Evolutionary conservation across 2,113 vertebrate genomes (phyloP), one percentile per base, ranked within the genome.

Genomic region (Aptenodytes patagonicus): DNA sequence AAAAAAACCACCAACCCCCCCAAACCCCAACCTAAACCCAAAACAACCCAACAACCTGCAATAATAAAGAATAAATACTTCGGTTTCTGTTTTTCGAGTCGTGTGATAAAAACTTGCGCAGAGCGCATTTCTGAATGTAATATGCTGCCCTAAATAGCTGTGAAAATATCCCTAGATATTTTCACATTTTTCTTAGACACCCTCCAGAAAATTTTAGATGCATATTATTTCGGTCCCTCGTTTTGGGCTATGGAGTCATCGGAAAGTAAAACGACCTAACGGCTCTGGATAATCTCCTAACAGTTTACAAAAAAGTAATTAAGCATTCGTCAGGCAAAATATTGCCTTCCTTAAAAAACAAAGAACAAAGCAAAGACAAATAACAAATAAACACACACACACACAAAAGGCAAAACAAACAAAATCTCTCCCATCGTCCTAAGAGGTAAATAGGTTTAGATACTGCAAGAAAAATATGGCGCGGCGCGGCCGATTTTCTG

Each of bases 61-160:
- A 11, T n/a, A 69, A 51, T 25, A 66, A 55, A 1, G 2, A 83
- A 77, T 15, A 70, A 81, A 76, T 31, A 26, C 3, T 24, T 64
- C 1, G 0, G 18, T 57, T 38, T 78, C 52, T 86, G 24, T 72
- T 92, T 68, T 46, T 26, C 5, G 1, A 40, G 21, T 28, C 1
- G 3, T 44, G 32, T 20, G 15, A 10, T 8, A 36, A 2, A 66
- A 72, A 46, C 2, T 42, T 29, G 10, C 0, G 0, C 17, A 66
- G 9, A 55, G 9, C 0, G 1, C 11, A 47, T 34, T 42, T 60
- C 38, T 49, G 40, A 65, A 22, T 38, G 11, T 20, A 49, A 34
- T 18, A 13, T 10, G 20, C 24, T 72, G 65, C 24, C 10, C 16
- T 28, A 54, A 24, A 42, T 7, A 60, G 18, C 18, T 22, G 31